Evolutionary conservation across 2,797 vertebrate genomes (phyloP).

Genomic region (Capromys pilorides): DNA sequence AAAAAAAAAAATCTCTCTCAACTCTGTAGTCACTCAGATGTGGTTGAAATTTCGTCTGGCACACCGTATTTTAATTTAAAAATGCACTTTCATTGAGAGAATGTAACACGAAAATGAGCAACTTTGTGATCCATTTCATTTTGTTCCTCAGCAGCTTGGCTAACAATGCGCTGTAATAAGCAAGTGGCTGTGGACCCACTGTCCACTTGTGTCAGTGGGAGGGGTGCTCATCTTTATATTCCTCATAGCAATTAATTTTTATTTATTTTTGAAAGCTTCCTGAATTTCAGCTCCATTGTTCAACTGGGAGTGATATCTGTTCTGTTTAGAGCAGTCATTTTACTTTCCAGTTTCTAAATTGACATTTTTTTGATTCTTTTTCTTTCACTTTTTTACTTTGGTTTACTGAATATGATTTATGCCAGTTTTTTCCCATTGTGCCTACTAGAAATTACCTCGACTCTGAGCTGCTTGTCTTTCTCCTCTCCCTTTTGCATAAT

Average conservation of each 20-base stretch:
- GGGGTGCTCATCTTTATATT: constrained; percentile 4
- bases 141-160: constrained; percentile 60
- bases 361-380: constrained; percentile 75
- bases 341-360: constrained; percentile 72
- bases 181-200: constrained; percentile 38
- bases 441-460: constrained; percentile 59
- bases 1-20: too few relatives aligned
- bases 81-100: constrained; percentile 68
- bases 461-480: constrained; percentile 43
- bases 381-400: constrained; percentile 64
- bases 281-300: constrained; percentile 63
- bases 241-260: constrained; percentile 62
- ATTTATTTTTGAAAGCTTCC: constrained; percentile 76
- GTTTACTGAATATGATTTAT: constrained; percentile 55
- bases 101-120: constrained; percentile 63
- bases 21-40: constrained; percentile 8
- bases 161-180: constrained; percentile 76
- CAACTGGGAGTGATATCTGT: constrained; percentile 39
- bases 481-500: not conserved
- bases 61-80: constrained; percentile 70
- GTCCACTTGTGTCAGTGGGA: constrained; percentile 60
- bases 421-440: not conserved
- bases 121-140: constrained; percentile 70
- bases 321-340: constrained; percentile 70
- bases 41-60: constrained; percentile 57